phyloP scores from a whole-genome alignment of 2,113 vertebrate species.

The Montifringilla adamsi region DNA sequence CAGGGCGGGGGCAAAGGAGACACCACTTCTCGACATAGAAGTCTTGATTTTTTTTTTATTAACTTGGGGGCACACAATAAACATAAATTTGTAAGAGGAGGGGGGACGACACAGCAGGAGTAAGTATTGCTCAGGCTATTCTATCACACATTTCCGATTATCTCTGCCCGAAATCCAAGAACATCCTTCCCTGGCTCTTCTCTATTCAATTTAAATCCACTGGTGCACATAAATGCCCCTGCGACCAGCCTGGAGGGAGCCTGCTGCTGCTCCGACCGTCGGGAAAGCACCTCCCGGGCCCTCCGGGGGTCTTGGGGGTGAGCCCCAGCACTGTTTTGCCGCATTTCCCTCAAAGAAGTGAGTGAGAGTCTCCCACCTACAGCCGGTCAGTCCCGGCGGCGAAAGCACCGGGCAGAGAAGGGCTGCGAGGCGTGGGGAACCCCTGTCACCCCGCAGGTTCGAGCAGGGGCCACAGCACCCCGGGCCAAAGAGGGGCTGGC shows the following conservation, averaged over 20 bases:
- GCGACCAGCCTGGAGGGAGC: neutral
- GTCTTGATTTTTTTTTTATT: neutral
- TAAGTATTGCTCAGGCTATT: neutral
- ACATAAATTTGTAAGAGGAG: neutral
- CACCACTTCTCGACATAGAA: neutral
- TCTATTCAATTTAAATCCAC: neutral
- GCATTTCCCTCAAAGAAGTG: neutral
- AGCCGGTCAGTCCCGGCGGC: neutral
- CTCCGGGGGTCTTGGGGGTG: neutral
- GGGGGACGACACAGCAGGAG: neutral
- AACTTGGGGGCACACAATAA: neutral
- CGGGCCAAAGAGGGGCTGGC: neutral
- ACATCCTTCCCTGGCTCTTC: neutral
- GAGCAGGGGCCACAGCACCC: neutral
- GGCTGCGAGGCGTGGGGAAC: neutral
- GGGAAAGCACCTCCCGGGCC: neutral
- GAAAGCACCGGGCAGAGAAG: neutral
- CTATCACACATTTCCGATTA: neutral
- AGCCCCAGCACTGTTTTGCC: fast-evolving
- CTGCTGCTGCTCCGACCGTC: neutral
- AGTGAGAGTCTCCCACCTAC: neutral
- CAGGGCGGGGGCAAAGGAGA: neutral
- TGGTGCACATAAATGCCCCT: neutral
- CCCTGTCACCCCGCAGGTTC: neutral
- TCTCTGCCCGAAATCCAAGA: neutral